These are phyloP conservation scores for Dasysyrphus tricinctus DNA, from an alignment of 2,888 invertebrate genomes.

Conservation along the genomic window DNA sequence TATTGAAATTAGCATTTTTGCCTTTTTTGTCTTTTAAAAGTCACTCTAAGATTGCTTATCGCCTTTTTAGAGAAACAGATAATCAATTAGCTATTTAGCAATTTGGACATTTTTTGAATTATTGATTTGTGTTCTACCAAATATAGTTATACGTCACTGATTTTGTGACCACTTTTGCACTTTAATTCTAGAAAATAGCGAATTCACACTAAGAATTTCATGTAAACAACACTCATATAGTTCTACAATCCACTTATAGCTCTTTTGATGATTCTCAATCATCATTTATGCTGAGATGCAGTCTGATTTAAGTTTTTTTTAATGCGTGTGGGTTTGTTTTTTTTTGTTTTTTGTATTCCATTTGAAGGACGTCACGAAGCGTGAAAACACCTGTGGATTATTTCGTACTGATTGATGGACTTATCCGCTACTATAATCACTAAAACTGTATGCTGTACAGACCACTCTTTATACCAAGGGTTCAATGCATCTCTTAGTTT, in stretches of 20 bases:
- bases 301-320: constrained; percentile 4
- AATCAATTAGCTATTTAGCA: not conserved
- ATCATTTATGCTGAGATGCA: constrained; percentile 15
- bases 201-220: constrained; percentile 21
- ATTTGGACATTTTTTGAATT: not conserved
- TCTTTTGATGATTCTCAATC: not conserved
- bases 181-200: constrained; percentile 5
- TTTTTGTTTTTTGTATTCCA: not conserved
- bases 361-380: constrained; percentile 58
- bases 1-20: too few relatives aligned
- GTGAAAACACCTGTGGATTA: constrained; percentile 48
- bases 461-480: not conserved
- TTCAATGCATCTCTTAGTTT: constrained; percentile 7
- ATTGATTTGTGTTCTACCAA: not conserved
- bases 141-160: not conserved
- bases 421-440: constrained; percentile 55
- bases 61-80: too few relatives aligned
- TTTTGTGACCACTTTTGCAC: constrained; percentile 28
- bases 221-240: constrained; percentile 1
- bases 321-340: constrained; percentile 20
- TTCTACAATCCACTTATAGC: not conserved
- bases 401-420: constrained; percentile 51
- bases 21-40: not conserved
- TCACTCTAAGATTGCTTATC: not conserved
- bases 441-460: constrained; percentile 3